These are phyloP conservation scores for Hermatobates lingyangjiaoensis DNA, from an alignment of 1,140 invertebrate species.

Conservation along the genomic window DNA sequence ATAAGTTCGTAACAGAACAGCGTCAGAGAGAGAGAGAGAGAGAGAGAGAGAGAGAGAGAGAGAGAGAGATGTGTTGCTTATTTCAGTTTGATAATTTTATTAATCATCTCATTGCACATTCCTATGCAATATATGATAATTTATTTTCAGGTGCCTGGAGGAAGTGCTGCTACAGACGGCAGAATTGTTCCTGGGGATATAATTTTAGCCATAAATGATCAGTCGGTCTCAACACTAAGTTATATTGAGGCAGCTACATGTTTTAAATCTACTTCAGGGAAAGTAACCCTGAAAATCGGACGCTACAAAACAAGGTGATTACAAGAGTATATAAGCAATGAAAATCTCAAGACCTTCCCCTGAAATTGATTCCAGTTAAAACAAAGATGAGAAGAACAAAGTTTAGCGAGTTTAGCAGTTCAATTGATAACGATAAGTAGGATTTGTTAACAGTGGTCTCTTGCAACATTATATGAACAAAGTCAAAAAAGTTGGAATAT, in stretches of 20 bases:
- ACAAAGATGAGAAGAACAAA: no score
- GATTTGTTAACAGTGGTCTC: no score
- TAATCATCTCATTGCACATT: background rate
- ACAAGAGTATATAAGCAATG: no score
- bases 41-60: background rate
- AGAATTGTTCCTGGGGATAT: constrained; percentile 84
- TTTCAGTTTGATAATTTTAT: background rate
- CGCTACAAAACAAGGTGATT: constrained; percentile 46
- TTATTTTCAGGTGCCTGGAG: constrained; percentile 55
- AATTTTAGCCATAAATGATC: constrained; percentile 73
- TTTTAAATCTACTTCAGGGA: constrained; percentile 64
- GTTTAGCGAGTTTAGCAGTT: no score
- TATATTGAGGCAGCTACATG: constrained; percentile 73
- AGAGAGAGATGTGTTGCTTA: background rate
- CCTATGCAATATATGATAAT: constrained; percentile 1
- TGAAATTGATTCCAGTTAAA: no score
- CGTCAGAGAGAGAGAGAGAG: background rate
- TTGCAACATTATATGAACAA: no score
- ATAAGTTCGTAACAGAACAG: background rate
- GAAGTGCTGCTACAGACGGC: constrained; percentile 77
- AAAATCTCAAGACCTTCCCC: no score
- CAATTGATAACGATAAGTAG: no score
- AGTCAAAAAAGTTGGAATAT: no score
- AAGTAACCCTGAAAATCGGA: constrained; percentile 58
- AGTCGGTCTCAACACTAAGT: constrained; percentile 60